A percentile compares a stretch with the other conserved stretches of the same genome.
Evolutionary conservation across 2,797 vertebrate genomes (phyloP).

Genomic region (Eospalax fontanierii): DNA sequence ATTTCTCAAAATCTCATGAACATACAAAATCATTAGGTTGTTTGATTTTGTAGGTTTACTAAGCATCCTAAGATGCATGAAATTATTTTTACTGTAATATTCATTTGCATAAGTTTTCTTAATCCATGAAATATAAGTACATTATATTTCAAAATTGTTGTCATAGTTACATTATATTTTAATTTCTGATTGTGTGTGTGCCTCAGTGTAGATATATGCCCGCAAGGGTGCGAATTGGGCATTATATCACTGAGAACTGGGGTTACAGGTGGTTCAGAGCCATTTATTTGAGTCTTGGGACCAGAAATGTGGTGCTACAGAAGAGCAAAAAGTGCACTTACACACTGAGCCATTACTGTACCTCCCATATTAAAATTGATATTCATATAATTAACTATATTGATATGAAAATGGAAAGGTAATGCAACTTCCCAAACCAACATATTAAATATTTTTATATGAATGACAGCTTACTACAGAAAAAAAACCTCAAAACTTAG

Average conservation of each 20-base stretch:
- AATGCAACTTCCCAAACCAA: neutral
- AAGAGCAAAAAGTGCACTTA: neutral
- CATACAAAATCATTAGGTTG: no score
- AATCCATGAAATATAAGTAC: neutral
- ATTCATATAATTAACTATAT: neutral
- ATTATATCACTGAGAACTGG: no score
- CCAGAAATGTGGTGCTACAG: neutral
- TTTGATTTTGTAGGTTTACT: no score
- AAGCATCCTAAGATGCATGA: no score
- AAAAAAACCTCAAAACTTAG: neutral
- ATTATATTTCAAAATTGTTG: neutral
- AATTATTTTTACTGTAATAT: no score
- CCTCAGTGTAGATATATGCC: neutral
- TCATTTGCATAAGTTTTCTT: no score
- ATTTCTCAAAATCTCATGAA: no score
- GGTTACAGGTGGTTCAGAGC: neutral
- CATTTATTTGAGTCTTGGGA: neutral
- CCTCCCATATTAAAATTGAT: neutral
- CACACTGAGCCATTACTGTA: neutral
- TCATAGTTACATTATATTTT: neutral
- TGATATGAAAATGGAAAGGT: neutral
- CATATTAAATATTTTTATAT: neutral
- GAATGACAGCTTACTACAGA: neutral
- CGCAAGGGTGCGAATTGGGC: neutral
- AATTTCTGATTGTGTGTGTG: neutral